Evolutionary conservation across 2,888 invertebrate species (phyloP).

Genomic region (Cataglyphis rosenhaueri): DNA sequence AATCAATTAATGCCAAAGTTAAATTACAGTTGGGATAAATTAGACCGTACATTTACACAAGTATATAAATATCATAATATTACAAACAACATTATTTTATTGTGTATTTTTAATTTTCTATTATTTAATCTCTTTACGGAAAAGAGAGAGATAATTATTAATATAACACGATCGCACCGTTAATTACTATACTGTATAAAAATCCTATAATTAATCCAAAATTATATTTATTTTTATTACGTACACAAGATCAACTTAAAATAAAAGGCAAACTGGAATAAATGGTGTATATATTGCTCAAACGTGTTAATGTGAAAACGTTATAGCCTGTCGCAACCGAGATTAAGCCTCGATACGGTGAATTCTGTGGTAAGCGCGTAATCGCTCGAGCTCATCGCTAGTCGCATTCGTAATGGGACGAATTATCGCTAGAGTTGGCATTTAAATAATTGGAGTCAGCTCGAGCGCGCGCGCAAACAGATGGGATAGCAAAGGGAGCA

Average conservation of each 20-base stretch:
- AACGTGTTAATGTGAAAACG: constrained; percentile 36
- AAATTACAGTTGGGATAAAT: constrained; percentile 2
- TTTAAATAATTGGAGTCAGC: constrained; percentile 57
- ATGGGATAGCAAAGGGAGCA: constrained; percentile 55
- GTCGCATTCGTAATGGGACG: constrained; percentile 50
- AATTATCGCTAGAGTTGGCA: constrained; percentile 59
- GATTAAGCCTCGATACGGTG: constrained; percentile 62
- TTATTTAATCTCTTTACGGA: not conserved
- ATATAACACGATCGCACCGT: not conserved
- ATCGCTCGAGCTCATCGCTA: constrained; percentile 60
- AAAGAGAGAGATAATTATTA: not conserved
- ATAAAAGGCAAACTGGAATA: not conserved
- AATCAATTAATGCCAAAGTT: not conserved
- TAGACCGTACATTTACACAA: not conserved
- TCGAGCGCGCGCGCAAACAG: constrained; percentile 44
- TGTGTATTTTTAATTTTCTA: not conserved
- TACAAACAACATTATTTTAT: not conserved
- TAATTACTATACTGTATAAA: not conserved
- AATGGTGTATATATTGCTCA: not conserved
- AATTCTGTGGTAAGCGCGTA: constrained; percentile 48
- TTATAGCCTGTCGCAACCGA: constrained; percentile 41
- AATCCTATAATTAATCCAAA: not conserved
- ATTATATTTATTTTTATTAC: not conserved
- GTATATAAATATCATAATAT: not conserved
- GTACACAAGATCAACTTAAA: not conserved